A percentile compares a stretch with the other conserved stretches of the same genome.
Evolutionary conservation across 2,113 vertebrate genomes (phyloP).

Genomic region (Pachycephala philippinensis): DNA sequence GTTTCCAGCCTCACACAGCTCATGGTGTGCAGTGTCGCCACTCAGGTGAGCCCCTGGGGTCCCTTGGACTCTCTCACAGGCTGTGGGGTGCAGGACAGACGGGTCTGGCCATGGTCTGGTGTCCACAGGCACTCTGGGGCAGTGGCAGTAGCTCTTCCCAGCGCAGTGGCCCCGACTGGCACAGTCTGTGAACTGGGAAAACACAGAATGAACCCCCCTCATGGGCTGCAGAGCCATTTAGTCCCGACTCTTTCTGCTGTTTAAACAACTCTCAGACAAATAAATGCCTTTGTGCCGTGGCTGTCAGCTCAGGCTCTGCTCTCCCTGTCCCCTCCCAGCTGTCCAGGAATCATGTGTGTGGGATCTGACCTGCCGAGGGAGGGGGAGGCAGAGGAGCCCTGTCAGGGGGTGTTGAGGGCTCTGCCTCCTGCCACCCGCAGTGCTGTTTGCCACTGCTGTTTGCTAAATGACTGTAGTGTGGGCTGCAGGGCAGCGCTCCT

Average conservation of each 20-base stretch:
- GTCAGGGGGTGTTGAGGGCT: not conserved
- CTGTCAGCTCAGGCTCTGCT: not conserved
- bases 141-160: not conserved
- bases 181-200: not conserved
- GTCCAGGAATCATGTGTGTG: not conserved
- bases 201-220: not conserved
- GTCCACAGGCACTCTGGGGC: not conserved
- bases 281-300: not conserved
- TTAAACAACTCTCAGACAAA: not conserved
- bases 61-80: rapidly evolving
- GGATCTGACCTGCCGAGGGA: not conserved
- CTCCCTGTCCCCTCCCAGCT: not conserved
- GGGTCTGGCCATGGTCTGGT: not conserved
- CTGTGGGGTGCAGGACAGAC: not conserved
- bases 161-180: rapidly evolving
- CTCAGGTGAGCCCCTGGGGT: not conserved
- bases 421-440: not conserved
- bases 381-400: not conserved
- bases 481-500: not conserved
- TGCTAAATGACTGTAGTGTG: not conserved
- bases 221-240: not conserved
- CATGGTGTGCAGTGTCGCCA: not conserved
- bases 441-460: not conserved
- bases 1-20: not conserved
- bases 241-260: not conserved